These are phyloP conservation scores for Tigriopus japonicus DNA, from an alignment of 1,140 invertebrate species.

Conservation along the genomic window DNA sequence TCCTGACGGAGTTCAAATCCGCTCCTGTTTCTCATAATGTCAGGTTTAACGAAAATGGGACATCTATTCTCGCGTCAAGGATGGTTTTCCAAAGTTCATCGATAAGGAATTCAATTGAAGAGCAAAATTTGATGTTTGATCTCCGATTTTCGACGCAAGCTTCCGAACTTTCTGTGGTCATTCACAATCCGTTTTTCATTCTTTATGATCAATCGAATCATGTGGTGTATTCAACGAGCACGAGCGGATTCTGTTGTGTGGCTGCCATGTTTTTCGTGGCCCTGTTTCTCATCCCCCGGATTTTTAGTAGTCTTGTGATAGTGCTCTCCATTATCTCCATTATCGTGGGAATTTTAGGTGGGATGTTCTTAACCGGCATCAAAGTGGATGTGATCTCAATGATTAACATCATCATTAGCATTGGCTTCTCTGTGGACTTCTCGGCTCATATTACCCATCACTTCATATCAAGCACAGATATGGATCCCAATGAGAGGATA, in stretches of 20 bases:
- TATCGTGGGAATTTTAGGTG: constrained; percentile 33
- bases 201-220: no score
- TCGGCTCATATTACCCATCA: constrained; percentile 36
- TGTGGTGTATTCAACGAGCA: no score
- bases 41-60: not conserved
- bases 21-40: not conserved
- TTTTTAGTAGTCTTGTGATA: constrained; percentile 30
- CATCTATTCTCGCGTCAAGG: not conserved
- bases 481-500: constrained; percentile 22
- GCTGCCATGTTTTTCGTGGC: constrained; percentile 29
- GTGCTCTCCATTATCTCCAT: constrained; percentile 32
- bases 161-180: no score
- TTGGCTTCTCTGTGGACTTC: constrained; percentile 38
- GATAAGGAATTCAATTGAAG: not conserved
- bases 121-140: not conserved
- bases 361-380: constrained; percentile 31
- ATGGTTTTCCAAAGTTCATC: not conserved
- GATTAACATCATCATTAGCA: constrained; percentile 37
- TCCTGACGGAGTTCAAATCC: not conserved
- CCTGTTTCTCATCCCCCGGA: constrained; percentile 33
- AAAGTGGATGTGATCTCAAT: constrained; percentile 35
- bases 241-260: no score
- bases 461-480: constrained; percentile 26
- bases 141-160: not conserved
- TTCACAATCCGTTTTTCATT: no score